Percentiles rank a stretch among this genome's conserved stretches.
Conservation (phyloP, 35 echinoderm and acorn worm species). For the Heliocidaris tuberculata region DNA sequence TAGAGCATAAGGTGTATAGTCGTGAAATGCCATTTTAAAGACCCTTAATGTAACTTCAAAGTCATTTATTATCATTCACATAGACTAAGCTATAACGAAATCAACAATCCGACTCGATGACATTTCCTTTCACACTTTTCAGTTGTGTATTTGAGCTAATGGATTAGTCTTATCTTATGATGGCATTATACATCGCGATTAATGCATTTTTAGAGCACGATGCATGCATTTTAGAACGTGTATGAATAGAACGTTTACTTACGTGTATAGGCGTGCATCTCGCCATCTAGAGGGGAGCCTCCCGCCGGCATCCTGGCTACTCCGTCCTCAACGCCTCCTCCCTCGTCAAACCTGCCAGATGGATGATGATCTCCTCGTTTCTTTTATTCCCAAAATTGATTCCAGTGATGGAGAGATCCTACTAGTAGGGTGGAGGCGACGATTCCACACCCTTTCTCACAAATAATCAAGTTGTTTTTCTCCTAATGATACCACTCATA, state of each 20-base stretch:
- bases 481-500: background rate
- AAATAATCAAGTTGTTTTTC: background rate
- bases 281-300: background rate
- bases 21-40: too few relatives aligned
- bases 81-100: background rate
- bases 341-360: constrained; percentile 16
- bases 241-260: background rate
- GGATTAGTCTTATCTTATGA: background rate
- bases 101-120: background rate
- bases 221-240: background rate
- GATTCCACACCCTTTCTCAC: background rate
- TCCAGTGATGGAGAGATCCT: background rate
- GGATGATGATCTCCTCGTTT: background rate
- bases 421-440: background rate
- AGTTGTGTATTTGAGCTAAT: background rate
- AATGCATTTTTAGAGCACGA: background rate
- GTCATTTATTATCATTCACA: background rate
- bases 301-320: constrained; percentile 16
- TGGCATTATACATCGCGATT: background rate
- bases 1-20: too few relatives aligned
- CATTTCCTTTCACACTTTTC: background rate
- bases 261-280: constrained; percentile 29
- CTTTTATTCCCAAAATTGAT: constrained; percentile 23
- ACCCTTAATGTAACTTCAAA: too few relatives aligned
- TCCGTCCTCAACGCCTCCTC: background rate